phyloP scores from a whole-genome alignment of 1,140 invertebrate species.

The Dicyema japonicum region DNA sequence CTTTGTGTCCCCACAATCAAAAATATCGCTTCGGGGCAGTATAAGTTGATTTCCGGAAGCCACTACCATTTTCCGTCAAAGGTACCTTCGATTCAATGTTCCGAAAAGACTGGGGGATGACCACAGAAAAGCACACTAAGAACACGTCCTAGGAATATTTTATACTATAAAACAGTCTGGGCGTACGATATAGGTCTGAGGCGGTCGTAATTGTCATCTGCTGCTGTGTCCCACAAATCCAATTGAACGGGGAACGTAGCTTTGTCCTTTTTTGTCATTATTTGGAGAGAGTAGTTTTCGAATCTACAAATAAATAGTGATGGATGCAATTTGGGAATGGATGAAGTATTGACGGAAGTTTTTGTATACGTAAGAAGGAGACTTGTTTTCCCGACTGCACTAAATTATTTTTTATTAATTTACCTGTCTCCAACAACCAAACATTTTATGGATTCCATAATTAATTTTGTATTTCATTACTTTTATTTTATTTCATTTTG shows the following conservation, averaged over 20 bases:
- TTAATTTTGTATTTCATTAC: too few species aligned
- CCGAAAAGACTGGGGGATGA: constrained; percentile 89
- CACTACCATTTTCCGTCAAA: constrained; percentile 35
- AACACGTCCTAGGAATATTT: too few species aligned
- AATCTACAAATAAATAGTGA: constrained; percentile 36
- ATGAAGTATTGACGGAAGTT: too few species aligned
- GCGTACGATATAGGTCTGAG: constrained; percentile 77
- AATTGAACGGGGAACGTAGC: constrained; percentile 92
- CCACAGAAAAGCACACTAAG: constrained; percentile 82
- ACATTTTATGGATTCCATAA: too few species aligned
- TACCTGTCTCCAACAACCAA: too few species aligned
- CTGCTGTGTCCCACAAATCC: constrained; percentile 31
- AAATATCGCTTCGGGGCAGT: constrained; percentile 84
- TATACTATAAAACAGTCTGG: too few species aligned
- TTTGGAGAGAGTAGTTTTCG: constrained; percentile 92
- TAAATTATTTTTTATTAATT: too few species aligned
- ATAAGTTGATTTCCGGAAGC: constrained; percentile 97
- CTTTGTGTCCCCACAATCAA: constrained; percentile 87
- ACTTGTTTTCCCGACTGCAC: too few species aligned
- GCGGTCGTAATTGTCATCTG: constrained; percentile 51
- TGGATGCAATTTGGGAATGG: too few species aligned
- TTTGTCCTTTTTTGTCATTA: constrained; percentile 93
- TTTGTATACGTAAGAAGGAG: too few species aligned
- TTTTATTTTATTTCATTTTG: too few species aligned
- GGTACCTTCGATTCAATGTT: constrained; percentile 70